phyloP scores from a whole-genome alignment of 2,113 vertebrate genomes.

The Myiozetetes cayanensis region DNA sequence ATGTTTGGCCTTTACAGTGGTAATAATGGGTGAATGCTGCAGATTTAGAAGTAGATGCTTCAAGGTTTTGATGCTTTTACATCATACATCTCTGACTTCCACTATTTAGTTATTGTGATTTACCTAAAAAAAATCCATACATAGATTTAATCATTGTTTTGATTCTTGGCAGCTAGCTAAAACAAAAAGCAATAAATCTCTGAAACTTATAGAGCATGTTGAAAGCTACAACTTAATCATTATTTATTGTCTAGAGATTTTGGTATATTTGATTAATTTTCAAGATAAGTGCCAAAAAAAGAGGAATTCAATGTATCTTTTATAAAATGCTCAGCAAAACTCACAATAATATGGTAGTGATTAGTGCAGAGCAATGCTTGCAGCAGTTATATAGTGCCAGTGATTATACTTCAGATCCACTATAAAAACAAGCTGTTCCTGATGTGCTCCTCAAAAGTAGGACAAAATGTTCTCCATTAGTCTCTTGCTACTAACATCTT shows the following conservation, averaged over 20 bases:
- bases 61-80: neutral
- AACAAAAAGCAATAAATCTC: neutral
- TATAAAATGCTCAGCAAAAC: constrained; percentile 25
- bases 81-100: neutral
- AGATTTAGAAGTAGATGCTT: neutral
- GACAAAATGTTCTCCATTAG: constrained; percentile 67
- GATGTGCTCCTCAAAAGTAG: constrained; percentile 59
- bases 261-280: constrained; percentile 15
- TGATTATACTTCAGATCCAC: constrained; percentile 41
- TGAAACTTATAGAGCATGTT: neutral
- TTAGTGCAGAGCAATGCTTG: constrained; percentile 43
- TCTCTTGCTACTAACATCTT: constrained; percentile 56
- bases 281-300: neutral
- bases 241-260: constrained; percentile 29
- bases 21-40: neutral
- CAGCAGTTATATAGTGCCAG: constrained; percentile 35
- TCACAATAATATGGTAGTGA: constrained; percentile 26
- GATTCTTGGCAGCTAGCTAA: neutral
- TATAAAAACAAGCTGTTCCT: constrained; percentile 61
- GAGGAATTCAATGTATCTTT: neutral
- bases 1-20: neutral
- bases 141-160: constrained; percentile 10
- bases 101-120: neutral
- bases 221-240: constrained; percentile 7
- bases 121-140: constrained; percentile 30